phyloP scores from a whole-genome alignment of 2,113 vertebrate species.

The Oplegnathus fasciatus region DNA sequence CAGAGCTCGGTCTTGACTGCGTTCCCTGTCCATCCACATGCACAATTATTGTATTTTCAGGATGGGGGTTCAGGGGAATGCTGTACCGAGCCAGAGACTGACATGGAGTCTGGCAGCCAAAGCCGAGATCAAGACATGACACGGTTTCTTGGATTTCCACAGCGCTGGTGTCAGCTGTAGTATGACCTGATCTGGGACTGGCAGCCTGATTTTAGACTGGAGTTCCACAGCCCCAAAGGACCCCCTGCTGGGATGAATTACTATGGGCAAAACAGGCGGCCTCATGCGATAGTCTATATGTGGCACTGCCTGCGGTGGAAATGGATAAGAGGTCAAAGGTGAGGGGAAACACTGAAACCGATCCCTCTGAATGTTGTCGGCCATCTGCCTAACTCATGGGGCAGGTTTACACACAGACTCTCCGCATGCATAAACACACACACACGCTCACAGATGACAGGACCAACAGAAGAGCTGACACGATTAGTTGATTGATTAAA shows the following conservation, averaged over 20 bases:
- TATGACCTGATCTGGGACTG: not conserved
- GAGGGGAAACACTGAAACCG: constrained; percentile 61
- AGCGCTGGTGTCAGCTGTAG: not conserved
- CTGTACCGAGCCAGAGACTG: constrained; percentile 13
- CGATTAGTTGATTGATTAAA: not conserved
- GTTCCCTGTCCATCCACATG: constrained; percentile 43
- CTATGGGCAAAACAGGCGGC: constrained; percentile 19
- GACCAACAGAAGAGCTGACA: not conserved
- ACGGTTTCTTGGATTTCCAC: constrained; percentile 23
- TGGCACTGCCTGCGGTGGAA: constrained; percentile 49
- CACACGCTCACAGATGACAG: not conserved
- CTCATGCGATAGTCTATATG: constrained; percentile 59
- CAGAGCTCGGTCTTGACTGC: constrained; percentile 33
- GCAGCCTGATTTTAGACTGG: constrained; percentile 27
- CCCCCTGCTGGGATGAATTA: constrained; percentile 33
- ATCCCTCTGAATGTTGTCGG: constrained; percentile 36
- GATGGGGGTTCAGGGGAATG: constrained; percentile 12
- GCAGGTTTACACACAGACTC: constrained; percentile 9
- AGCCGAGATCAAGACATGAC: constrained; percentile 14
- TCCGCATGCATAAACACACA: constrained; percentile 2
- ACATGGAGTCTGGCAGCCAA: not conserved
- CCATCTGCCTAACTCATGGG: constrained; percentile 30
- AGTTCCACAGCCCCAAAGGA: constrained; percentile 4
- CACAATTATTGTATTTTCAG: constrained; percentile 45
- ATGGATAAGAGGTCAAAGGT: constrained; percentile 65